phyloP scores from a whole-genome alignment of 2,113 vertebrate species.

The Sander lucioperca region DNA sequence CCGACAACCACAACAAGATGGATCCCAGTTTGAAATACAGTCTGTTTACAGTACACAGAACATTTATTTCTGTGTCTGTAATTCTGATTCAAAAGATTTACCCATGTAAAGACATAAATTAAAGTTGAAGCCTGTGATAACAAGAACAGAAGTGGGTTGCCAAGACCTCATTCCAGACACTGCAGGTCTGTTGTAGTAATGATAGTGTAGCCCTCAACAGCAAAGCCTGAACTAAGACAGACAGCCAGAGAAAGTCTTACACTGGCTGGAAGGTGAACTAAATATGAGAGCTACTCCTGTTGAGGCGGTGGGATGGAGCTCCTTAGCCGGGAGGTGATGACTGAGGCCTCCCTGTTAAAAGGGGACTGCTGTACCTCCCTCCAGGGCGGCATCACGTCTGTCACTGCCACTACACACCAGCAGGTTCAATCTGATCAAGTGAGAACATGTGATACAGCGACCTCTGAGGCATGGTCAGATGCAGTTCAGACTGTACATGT shows the following conservation, averaged over 20 bases:
- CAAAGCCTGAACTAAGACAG: conserved; percentile 8
- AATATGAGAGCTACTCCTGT: not conserved
- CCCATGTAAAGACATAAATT: conserved; percentile 28
- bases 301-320: conserved; percentile 27
- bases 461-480: conserved; percentile 34
- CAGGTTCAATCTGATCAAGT: conserved; percentile 47
- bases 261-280: conserved; percentile 8
- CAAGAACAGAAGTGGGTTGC: conserved; percentile 25
- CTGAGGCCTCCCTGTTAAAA: conserved; percentile 52
- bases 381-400: conserved; percentile 23
- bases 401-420: conserved; percentile 42
- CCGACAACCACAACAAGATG: conserved; percentile 56
- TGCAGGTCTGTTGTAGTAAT: not conserved
- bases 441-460: conserved; percentile 26
- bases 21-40: conserved; percentile 21
- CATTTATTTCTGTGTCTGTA: conserved; percentile 23
- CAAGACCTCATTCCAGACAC: conserved; percentile 26
- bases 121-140: conserved; percentile 19
- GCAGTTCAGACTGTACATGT: not conserved
- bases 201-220: not conserved
- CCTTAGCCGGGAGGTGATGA: conserved; percentile 41
- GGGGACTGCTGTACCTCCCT: conserved; percentile 62
- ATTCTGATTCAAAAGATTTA: conserved; percentile 27
- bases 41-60: conserved; percentile 47
- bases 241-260: not conserved